Conservation (phyloP, 2,797 vertebrate genomes). For the Champsocephalus esox region DNA sequence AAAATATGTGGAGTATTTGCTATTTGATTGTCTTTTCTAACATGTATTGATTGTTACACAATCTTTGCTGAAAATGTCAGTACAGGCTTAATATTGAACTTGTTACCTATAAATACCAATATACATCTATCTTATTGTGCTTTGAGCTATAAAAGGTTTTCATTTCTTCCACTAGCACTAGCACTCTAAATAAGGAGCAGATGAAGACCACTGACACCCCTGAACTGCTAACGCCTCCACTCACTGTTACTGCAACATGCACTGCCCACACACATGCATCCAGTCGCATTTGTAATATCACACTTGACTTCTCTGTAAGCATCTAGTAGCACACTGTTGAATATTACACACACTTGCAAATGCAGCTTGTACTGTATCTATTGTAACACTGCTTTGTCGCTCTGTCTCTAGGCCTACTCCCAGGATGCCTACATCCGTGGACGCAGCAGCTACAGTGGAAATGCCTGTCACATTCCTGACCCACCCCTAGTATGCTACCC, state of each 20-base stretch:
- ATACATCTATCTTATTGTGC: neutral
- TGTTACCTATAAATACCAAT: constrained; percentile 1
- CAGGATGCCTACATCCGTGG: constrained; percentile 99
- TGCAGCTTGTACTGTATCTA: constrained; percentile 42
- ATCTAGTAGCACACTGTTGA: constrained; percentile 57
- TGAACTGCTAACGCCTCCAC: constrained; percentile 81
- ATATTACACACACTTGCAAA: constrained; percentile 54
- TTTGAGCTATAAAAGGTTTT: neutral
- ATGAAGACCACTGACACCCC: constrained; percentile 76
- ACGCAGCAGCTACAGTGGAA: constrained; percentile 94
- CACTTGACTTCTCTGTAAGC: constrained; percentile 66
- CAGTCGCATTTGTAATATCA: constrained; percentile 70
- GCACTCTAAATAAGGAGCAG: constrained; percentile 72
- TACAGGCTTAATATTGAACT: constrained; percentile 7
- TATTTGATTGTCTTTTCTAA: neutral
- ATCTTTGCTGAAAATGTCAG: constrained; percentile 16
- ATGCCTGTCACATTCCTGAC: constrained; percentile 94
- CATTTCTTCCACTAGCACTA: neutral
- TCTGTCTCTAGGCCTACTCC: constrained; percentile 92
- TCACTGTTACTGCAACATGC: constrained; percentile 74
- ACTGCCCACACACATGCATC: constrained; percentile 77
- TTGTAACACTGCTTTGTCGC: constrained; percentile 59
- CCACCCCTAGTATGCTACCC: constrained; percentile 95
- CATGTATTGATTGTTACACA: constrained; percentile 5
- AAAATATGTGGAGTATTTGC: neutral